Percentiles rank a stretch among this genome's conserved stretches.
Evolutionary conservation across 2,113 vertebrate species (phyloP).

Genomic region (Notothenia rossii): DNA sequence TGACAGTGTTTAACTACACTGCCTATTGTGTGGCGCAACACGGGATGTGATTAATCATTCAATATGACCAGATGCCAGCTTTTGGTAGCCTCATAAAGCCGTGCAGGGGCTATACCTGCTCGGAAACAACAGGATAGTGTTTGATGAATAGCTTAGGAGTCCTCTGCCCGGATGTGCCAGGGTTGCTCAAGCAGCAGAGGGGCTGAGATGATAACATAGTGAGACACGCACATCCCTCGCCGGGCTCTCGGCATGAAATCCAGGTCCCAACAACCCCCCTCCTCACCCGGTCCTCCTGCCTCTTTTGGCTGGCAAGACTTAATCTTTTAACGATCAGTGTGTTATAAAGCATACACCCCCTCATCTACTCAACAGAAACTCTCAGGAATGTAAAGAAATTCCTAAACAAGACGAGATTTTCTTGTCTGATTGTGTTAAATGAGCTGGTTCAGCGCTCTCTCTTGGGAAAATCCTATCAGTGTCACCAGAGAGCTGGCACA

Average conservation of each 20-base stretch:
- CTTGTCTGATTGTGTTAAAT: conserved; percentile 67
- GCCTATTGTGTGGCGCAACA: conserved; percentile 46
- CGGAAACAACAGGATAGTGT: conserved; percentile 19
- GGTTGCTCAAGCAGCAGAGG: conserved; percentile 50
- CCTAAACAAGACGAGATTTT: conserved; percentile 44
- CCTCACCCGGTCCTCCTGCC: background rate
- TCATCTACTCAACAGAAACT: conserved; percentile 13
- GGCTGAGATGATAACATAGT: conserved; percentile 45
- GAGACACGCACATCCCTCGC: conserved; percentile 39
- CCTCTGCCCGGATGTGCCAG: conserved; percentile 55
- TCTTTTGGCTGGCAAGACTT: conserved; percentile 37
- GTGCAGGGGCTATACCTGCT: conserved; percentile 3
- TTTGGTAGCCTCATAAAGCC: conserved; percentile 13
- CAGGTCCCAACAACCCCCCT: background rate
- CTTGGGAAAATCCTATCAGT: conserved; percentile 63
- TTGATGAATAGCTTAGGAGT: conserved; percentile 57
- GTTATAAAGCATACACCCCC: background rate
- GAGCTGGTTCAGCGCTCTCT: conserved; percentile 61
- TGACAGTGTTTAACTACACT: conserved; percentile 59
- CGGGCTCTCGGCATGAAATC: conserved; percentile 40
- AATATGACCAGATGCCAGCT: conserved; percentile 43
- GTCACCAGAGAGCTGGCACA: conserved; percentile 64
- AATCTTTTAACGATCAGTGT: conserved; percentile 22
- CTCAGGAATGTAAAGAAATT: background rate
- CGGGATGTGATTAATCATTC: conserved; percentile 41